A percentile compares a stretch with the other conserved stretches of the same genome.
phyloP scores from a whole-genome alignment of 2,113 vertebrate genomes.

The Eublepharis macularius region DNA sequence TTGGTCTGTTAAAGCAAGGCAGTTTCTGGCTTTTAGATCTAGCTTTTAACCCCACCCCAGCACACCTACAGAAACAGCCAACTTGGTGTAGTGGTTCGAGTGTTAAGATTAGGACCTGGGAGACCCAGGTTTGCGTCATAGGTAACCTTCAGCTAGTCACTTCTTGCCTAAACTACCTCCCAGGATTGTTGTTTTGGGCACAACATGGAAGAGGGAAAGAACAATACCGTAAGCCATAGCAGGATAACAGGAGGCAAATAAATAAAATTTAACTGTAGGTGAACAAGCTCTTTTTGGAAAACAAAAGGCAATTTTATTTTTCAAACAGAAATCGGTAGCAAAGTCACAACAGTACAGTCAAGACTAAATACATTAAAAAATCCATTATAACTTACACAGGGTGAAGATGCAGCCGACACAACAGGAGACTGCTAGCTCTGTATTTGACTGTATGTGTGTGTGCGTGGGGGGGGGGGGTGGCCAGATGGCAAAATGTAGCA shows the following conservation, averaged over 20 bases:
- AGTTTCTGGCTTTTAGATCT: neutral
- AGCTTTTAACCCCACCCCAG: neutral
- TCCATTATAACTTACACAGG: conserved; percentile 49
- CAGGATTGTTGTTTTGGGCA: neutral
- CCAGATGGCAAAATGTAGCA: neutral
- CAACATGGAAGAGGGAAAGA: rapidly evolving
- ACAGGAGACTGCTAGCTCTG: neutral
- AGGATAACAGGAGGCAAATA: neutral
- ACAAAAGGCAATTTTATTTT: conserved; percentile 16
- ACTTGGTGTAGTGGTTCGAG: no score
- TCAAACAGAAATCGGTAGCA: conserved; percentile 19
- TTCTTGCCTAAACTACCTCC: neutral
- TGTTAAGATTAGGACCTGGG: no score
- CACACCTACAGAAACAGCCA: no score
- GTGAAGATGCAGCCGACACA: neutral
- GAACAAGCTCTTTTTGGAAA: neutral
- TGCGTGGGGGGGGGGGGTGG: neutral
- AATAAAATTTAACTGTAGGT: no score
- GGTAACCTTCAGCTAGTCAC: neutral
- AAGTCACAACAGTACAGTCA: conserved; percentile 16
- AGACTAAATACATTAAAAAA: neutral
- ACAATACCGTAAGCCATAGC: neutral
- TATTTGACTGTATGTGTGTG: neutral
- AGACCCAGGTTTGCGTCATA: no score
- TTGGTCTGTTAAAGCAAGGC: neutral